Conservation (phyloP, 2,888 invertebrate species). For the Gnatocerus cornutus region DNA sequence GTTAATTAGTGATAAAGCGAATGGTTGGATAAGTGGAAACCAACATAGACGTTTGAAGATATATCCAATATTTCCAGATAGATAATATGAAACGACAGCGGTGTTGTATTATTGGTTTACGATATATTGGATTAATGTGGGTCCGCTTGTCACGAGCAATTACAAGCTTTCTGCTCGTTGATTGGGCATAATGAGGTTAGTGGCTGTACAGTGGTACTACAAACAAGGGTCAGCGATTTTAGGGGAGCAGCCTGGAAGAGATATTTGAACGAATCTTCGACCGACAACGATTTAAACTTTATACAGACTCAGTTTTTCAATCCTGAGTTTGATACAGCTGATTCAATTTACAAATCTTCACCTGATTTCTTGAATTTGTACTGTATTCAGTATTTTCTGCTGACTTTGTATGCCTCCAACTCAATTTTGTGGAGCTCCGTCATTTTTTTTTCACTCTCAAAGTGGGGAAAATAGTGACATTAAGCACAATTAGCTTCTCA, state of each 20-base stretch:
- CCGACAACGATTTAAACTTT: slow-evolving; percentile 17
- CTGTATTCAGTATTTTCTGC: too few relatives aligned
- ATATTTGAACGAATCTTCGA: slow-evolving; percentile 22
- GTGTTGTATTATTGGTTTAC: slow-evolving; percentile 66
- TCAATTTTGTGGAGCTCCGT: too few relatives aligned
- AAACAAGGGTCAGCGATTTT: slow-evolving; percentile 68
- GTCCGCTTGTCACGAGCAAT: slow-evolving; percentile 69
- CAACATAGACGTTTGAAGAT: slow-evolving; percentile 48
- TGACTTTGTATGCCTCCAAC: too few relatives aligned
- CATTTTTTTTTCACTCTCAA: too few relatives aligned
- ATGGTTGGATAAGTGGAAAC: slow-evolving; percentile 11
- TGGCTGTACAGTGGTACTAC: slow-evolving; percentile 68
- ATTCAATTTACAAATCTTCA: too few relatives aligned
- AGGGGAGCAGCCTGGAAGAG: slow-evolving; percentile 32
- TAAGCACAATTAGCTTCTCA: too few relatives aligned
- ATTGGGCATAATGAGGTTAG: slow-evolving; percentile 70
- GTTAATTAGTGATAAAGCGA: slow-evolving; percentile 25
- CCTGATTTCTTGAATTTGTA: too few relatives aligned
- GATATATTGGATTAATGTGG: slow-evolving; percentile 66
- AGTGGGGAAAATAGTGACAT: too few relatives aligned
- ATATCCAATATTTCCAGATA: slow-evolving; percentile 53
- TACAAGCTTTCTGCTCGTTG: slow-evolving; percentile 68
- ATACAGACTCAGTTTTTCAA: neutral
- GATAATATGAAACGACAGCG: slow-evolving; percentile 64
- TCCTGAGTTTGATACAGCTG: too few relatives aligned